phyloP scores from a whole-genome alignment of 2,113 vertebrate species.

The Opisthocomus hoazin region DNA sequence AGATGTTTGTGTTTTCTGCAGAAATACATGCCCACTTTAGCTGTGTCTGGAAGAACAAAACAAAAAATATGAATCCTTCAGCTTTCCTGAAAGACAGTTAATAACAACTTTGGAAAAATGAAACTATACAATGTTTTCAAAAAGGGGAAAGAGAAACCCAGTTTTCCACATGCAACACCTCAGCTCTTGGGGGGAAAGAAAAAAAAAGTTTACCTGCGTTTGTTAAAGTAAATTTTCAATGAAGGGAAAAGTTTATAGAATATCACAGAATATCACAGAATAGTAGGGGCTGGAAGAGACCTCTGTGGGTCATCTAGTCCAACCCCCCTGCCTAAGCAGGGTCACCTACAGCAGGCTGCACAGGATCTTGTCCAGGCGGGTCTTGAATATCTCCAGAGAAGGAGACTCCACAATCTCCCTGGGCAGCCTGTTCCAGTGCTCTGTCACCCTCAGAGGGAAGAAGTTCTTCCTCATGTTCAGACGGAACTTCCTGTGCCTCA shows the following conservation, averaged over 20 bases:
- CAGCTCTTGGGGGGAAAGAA: accelerated
- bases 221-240: not conserved
- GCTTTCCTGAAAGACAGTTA: not conserved
- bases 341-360: too few species aligned
- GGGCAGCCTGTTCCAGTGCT: too few species aligned
- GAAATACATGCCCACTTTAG: not conserved
- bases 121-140: not conserved
- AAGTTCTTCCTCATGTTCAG: too few species aligned
- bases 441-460: too few species aligned
- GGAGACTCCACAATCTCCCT: too few species aligned
- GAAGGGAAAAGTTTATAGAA: not conserved
- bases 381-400: too few species aligned
- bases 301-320: too few species aligned
- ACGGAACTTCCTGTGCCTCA: too few species aligned
- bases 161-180: not conserved
- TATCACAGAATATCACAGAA: too few species aligned
- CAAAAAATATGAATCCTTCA: not conserved
- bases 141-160: not conserved
- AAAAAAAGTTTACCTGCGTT: not conserved
- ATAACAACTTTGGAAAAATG: not conserved
- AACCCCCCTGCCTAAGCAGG: too few species aligned
- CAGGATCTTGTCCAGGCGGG: too few species aligned
- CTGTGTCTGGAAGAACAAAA: not conserved
- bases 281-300: too few species aligned
- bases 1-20: not conserved